Base-by-base conservation (phyloP, 2,797 vertebrate species). In the Onychomys torridus region DNA sequence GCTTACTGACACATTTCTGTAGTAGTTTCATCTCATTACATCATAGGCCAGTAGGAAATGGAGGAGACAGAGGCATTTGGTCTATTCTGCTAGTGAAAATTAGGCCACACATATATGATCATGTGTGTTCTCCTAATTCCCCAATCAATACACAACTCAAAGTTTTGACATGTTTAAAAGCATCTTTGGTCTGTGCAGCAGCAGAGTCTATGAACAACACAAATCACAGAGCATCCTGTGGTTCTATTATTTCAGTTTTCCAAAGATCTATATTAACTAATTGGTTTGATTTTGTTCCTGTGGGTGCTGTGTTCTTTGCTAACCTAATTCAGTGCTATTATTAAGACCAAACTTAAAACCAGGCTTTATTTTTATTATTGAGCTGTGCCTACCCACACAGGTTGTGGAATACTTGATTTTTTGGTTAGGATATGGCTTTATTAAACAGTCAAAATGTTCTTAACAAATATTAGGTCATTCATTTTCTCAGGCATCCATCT, bases 401-500 rank as follows among this genome's bases (percentile, higher is more conserved):
- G 59, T 82, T 95, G 78, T 85, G 40, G 79, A 90, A 91, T 89
- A 73, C 46, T 92, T 78, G 46, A 52, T 81, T 96, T 90, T 71
- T 92, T 29, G 59, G 61, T 79, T 94, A 91, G 32, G 17, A 43
- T 11, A 67, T 88, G 9, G 23, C 93, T 96, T 92, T 88, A 97
- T 90, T 89, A 81, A 95, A 85, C 32, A 95, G 27, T 87, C 63
- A 73, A 75, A 88, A 34, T 93, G 59, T 23, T 94, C 83, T 95
- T 96, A 89, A 95, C 71, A 96, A 90, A 97, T 96, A 95, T 91
- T 96, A 97, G 87, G 65, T 96, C 78, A 90, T 95, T 96, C 77
- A 95, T 87, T 97, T 96, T 25, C 9, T 59, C 76, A 71, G 79
- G 11, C 65, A 96, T 91, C 82, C 55, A 32, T 96, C 90, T 89